phyloP scores from a whole-genome alignment of 1,140 invertebrate species.

The Andrena cerasifolii region DNA sequence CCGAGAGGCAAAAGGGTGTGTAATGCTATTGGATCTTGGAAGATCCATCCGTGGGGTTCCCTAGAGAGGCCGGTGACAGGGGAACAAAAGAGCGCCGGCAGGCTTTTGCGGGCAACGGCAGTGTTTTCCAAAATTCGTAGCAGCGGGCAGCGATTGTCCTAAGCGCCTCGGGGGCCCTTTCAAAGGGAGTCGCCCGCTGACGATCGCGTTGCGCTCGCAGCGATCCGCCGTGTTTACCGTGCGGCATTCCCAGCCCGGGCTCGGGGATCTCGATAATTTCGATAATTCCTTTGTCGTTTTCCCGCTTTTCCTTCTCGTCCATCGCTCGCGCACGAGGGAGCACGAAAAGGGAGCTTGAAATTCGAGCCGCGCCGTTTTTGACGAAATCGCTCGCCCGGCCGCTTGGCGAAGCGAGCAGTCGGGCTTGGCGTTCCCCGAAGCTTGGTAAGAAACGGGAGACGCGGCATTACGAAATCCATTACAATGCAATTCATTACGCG shows the following conservation, averaged over 20 bases:
- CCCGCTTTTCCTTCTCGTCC: slow-evolving; percentile 5
- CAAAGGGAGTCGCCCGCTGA: slow-evolving; percentile 43
- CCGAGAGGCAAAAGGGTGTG: slow-evolving; percentile 33
- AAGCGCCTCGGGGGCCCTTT: slow-evolving; percentile 41
- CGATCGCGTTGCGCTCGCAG: slow-evolving; percentile 22
- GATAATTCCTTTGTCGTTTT: slow-evolving; percentile 66
- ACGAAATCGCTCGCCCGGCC: neutral
- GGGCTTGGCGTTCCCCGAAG: no score
- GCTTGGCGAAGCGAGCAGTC: neutral
- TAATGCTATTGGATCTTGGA: slow-evolving; percentile 41
- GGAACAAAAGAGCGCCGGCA: slow-evolving; percentile 65
- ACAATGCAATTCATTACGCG: no score
- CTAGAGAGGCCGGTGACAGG: slow-evolving; percentile 68
- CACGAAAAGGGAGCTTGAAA: slow-evolving; percentile 45
- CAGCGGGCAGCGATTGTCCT: slow-evolving; percentile 65
- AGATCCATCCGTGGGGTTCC: slow-evolving; percentile 33
- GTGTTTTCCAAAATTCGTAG: slow-evolving; percentile 73
- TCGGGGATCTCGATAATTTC: slow-evolving; percentile 55
- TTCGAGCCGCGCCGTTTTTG: slow-evolving; percentile 28
- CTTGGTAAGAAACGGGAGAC: no score
- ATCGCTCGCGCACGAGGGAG: slow-evolving; percentile 57
- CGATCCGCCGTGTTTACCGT: slow-evolving; percentile 25
- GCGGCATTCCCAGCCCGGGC: slow-evolving; percentile 30
- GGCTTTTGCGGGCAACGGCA: slow-evolving; percentile 59
- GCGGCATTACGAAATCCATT: no score